Conservation (phyloP, 2,113 vertebrate genomes). For the Amblyornis subalaris region DNA sequence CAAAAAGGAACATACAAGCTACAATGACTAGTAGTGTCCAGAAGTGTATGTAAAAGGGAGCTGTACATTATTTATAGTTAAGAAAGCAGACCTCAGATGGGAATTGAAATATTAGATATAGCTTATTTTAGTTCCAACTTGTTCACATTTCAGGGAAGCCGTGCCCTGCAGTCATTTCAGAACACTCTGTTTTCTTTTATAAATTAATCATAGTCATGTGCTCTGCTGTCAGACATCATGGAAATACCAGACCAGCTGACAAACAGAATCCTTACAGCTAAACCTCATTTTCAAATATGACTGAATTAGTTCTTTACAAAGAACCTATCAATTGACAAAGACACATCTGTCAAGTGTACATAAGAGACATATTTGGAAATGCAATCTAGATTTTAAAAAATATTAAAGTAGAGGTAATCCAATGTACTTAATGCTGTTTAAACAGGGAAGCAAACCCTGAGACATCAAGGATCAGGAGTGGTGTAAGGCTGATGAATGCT, state of each 20-base stretch:
- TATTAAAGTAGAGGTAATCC: background rate
- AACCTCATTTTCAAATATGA: background rate
- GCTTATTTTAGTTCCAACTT: background rate
- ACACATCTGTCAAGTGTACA: background rate
- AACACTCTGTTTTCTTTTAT: background rate
- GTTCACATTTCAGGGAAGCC: background rate
- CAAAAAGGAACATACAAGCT: background rate
- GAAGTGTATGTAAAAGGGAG: background rate
- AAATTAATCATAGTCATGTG: conserved; percentile 9
- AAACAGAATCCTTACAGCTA: background rate
- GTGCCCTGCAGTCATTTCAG: background rate
- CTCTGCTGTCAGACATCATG: background rate
- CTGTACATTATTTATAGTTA: conserved; percentile 34
- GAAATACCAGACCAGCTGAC: background rate
- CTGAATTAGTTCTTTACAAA: background rate
- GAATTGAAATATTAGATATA: conserved; percentile 11
- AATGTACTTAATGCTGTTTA: background rate
- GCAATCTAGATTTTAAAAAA: background rate
- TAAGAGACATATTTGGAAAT: background rate
- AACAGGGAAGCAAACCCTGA: background rate
- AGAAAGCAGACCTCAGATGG: background rate
- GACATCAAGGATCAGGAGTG: background rate
- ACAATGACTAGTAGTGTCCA: background rate
- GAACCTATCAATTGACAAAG: background rate
- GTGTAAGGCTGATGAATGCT: background rate